Base-by-base conservation (phyloP, 2,888 invertebrate genomes). In the Conomelus anceps region DNA sequence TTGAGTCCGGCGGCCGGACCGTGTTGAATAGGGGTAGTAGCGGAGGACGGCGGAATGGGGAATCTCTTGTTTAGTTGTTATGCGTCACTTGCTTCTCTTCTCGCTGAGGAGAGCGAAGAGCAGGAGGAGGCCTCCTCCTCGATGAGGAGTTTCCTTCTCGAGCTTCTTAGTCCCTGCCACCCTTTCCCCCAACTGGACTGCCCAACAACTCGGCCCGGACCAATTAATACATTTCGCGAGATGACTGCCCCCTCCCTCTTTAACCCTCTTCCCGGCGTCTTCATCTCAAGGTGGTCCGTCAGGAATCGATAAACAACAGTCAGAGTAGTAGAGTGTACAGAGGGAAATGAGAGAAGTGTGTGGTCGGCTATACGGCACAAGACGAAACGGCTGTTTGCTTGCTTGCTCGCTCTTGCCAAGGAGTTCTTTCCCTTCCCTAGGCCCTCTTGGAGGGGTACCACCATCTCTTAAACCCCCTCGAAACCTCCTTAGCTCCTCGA, bases 141-240 rank as follows among this genome's bases (percentile, higher is more conserved):
- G 23, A n/a, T 23, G 20, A 23, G 26, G 23, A 24, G 23, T 88
- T 23, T 41, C 24, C 84, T 41, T 23, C 88, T 88, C 23, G 29
- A 41, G 41, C 88, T 29, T 63, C 88, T 88, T 88, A 88, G 63
- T 23, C 20, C 23, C 87, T 26, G 86, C 89, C 26, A 22, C 34
- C 86, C 89, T 26, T 26, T 88, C 88, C 88, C 89, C 87, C 89
- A 88, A 90, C 88, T 90, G 22, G 84, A 63, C 26, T 88, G 86
- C 88, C 88, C 26, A 26, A 26, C 63, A 63, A 63, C 63, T 63
- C 89, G 90, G 90, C 90, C 91, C 88, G 90, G 90, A 91, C 91
- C 91, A 91, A 91, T 91, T 91, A 91, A 91, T 91, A 91, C 91
- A 91, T 91, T 90, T 91, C 90, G 90, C 90, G 90, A 91, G 91